A percentile compares a stretch with the other conserved stretches of the same genome.
phyloP scores from a whole-genome alignment of 1,140 invertebrate species.

The Calliopsis andreniformis region DNA sequence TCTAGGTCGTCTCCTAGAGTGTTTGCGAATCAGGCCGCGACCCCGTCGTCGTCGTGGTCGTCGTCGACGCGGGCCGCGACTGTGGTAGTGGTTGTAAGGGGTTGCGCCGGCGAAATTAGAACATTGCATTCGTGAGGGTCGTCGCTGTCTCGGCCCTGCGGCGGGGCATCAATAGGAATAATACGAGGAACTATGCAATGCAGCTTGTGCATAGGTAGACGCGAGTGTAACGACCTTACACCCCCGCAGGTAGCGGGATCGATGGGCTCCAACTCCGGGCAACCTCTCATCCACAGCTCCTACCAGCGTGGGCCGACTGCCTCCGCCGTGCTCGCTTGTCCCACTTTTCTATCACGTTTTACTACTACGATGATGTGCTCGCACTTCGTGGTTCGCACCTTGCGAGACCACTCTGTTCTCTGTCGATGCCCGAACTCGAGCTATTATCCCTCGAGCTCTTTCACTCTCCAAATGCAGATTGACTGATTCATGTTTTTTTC shows the following conservation, averaged over 20 bases:
- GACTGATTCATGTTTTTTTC: no score
- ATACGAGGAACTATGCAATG: constrained; percentile 56
- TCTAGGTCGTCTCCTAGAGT: constrained; percentile 23
- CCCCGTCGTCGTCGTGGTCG: constrained; percentile 22
- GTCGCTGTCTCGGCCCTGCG: constrained; percentile 29
- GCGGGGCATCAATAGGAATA: constrained; percentile 63
- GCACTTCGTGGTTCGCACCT: constrained; percentile 29
- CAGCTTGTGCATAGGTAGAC: constrained; percentile 48
- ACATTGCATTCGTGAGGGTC: constrained; percentile 54
- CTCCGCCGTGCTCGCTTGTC: constrained; percentile 45
- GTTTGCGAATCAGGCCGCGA: constrained; percentile 58
- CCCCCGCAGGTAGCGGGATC: constrained; percentile 59
- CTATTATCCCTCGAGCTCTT: background rate
- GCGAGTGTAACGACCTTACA: constrained; percentile 69
- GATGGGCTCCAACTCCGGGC: constrained; percentile 58
- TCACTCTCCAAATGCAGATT: no score
- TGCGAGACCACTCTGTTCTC: constrained; percentile 1
- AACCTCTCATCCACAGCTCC: constrained; percentile 52
- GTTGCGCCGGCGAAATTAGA: constrained; percentile 53
- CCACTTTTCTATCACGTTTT: constrained; percentile 65
- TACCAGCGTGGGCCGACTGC: constrained; percentile 26
- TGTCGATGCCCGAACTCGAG: background rate
- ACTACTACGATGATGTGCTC: constrained; percentile 23
- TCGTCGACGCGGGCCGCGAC: background rate
- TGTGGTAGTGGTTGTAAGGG: constrained; percentile 22